Evolutionary conservation across 2,113 vertebrate genomes (phyloP).

Genomic region (Cichladusa arquata): DNA sequence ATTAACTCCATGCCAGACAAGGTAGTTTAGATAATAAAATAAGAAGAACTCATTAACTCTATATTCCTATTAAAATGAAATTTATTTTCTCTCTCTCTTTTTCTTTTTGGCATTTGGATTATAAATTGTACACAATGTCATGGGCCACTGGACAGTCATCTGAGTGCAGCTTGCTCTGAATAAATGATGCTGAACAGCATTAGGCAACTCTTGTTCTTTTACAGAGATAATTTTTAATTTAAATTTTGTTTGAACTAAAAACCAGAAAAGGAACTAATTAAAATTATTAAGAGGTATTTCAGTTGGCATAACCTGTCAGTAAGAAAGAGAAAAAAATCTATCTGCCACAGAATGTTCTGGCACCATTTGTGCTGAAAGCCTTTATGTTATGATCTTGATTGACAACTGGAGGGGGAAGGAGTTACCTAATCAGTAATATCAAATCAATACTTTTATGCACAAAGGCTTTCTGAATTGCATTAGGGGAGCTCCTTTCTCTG

Average conservation of each 20-base stretch:
- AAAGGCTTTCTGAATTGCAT: neutral
- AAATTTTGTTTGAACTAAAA: conserved; percentile 46
- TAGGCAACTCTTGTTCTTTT: conserved; percentile 5
- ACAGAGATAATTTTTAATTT: conserved; percentile 44
- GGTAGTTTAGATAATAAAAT: conserved; percentile 38
- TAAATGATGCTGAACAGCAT: conserved; percentile 45
- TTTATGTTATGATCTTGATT: conserved; percentile 5
- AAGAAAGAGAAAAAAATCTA: neutral
- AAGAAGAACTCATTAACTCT: conserved; percentile 48
- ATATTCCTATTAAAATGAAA: conserved; percentile 42
- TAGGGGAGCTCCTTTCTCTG: neutral
- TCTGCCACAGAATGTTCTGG: neutral
- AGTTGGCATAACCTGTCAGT: neutral
- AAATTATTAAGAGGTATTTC: conserved; percentile 19
- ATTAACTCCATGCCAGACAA: conserved; percentile 17
- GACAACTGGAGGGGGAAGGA: neutral
- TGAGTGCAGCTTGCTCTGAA: conserved; percentile 5
- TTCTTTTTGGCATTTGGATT: conserved; percentile 13
- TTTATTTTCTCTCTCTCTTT: conserved; percentile 19
- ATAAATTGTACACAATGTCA: conserved; percentile 26
- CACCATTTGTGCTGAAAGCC: neutral
- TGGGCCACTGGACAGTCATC: conserved; percentile 36
- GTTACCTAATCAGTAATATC: neutral
- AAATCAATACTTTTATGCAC: conserved; percentile 8
- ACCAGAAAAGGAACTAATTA: conserved; percentile 15